These are phyloP conservation scores for Tapera naevia DNA, from an alignment of 2,797 vertebrate genomes.

Conservation along the genomic window DNA sequence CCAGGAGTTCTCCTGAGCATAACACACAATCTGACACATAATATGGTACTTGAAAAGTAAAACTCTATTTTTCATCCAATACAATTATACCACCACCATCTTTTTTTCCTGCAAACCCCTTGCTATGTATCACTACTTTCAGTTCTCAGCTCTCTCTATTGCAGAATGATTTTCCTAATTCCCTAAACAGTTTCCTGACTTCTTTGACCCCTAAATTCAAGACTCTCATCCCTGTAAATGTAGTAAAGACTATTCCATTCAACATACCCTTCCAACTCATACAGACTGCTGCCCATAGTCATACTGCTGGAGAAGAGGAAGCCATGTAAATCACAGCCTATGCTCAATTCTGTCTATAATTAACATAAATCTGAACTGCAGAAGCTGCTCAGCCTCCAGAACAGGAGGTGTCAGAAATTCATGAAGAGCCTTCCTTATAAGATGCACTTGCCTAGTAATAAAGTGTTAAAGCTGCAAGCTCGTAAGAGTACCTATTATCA, in stretches of 20 bases:
- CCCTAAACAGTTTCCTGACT: background rate
- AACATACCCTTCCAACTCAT: background rate
- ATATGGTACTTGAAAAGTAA: background rate
- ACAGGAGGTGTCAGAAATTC: background rate
- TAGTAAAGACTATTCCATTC: background rate
- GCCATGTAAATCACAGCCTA: background rate
- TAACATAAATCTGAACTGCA: background rate
- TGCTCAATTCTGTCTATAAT: background rate
- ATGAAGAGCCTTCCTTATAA: background rate
- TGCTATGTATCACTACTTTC: background rate
- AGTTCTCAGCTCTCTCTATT: background rate
- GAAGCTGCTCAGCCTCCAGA: background rate
- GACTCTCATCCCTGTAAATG: background rate
- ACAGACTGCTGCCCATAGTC: background rate
- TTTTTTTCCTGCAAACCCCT: background rate
- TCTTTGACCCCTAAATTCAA: background rate
- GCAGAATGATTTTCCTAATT: background rate
- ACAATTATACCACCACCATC: background rate
- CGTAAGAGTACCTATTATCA: background rate
- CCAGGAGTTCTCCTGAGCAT: background rate
- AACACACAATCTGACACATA: background rate
- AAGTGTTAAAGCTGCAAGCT: background rate
- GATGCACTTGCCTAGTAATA: background rate
- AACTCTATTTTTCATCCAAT: background rate
- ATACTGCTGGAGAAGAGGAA: background rate